Conservation (phyloP, 2,113 vertebrate genomes). For the Poeciliopsis prolifica region DNA sequence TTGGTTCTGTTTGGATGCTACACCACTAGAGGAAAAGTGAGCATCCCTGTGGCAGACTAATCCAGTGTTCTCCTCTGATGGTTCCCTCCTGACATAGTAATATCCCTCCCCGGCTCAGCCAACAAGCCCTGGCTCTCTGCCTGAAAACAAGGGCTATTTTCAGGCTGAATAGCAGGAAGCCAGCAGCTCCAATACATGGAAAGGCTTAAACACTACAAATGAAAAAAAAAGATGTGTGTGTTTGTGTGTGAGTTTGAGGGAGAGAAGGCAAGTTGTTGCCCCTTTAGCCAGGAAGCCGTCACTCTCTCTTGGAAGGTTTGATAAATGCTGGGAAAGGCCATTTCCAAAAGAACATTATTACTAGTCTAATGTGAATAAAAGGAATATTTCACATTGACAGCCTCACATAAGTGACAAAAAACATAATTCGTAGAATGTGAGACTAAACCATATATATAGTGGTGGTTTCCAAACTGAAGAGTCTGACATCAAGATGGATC, state of each 20-base stretch:
- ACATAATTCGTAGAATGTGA: constrained; percentile 36
- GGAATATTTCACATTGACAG: constrained; percentile 59
- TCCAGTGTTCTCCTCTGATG: constrained; percentile 69
- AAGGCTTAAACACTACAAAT: constrained; percentile 76
- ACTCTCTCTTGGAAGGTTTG: constrained; percentile 73
- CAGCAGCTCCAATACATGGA: constrained; percentile 84
- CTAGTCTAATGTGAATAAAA: constrained; percentile 62
- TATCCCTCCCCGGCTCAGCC: constrained; percentile 74
- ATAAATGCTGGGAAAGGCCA: constrained; percentile 67
- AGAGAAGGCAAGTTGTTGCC: constrained; percentile 77
- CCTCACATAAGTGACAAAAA: constrained; percentile 55
- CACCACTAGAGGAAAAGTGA: constrained; percentile 67
- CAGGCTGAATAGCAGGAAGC: constrained; percentile 89
- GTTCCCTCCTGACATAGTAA: constrained; percentile 70
- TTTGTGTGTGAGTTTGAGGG: constrained; percentile 31
- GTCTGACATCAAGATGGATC: neutral
- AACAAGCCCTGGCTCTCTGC: constrained; percentile 84
- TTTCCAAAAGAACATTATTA: constrained; percentile 44
- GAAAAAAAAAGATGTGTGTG: constrained; percentile 21
- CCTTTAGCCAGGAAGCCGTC: constrained; percentile 82
- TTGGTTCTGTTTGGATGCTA: constrained; percentile 51
- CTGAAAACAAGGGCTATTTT: constrained; percentile 90
- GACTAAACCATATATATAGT: constrained; percentile 3
- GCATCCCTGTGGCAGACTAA: constrained; percentile 71
- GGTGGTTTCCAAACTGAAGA: neutral